phyloP scores from a whole-genome alignment of 2,888 invertebrate species.

The Dasypolia templi region DNA sequence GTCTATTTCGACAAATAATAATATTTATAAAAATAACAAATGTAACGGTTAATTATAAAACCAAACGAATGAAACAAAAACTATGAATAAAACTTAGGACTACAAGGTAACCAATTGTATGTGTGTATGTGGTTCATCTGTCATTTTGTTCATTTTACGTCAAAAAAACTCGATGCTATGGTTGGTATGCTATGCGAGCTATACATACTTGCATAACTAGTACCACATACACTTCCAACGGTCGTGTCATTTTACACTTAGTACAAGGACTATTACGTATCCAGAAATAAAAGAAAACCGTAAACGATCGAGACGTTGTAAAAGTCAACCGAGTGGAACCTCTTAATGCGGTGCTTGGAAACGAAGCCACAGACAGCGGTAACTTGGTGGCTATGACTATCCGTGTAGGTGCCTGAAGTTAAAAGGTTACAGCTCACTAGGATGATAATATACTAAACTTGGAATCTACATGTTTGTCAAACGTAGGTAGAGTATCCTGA shows the following conservation, averaged over 20 bases:
- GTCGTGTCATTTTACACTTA: slow-evolving; percentile 27
- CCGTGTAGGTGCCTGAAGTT: slow-evolving; percentile 17
- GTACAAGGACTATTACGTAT: slow-evolving; percentile 28
- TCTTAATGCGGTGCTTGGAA: slow-evolving; percentile 54
- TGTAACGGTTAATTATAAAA: no score
- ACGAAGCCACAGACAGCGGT: slow-evolving; percentile 49
- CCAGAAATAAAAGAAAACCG: slow-evolving; percentile 45
- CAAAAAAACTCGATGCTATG: no score
- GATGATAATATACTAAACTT: neutral
- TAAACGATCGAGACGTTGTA: slow-evolving; percentile 57
- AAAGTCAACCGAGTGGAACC: slow-evolving; percentile 54
- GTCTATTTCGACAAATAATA: no score
- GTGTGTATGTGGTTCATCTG: no score
- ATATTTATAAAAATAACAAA: no score
- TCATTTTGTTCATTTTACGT: no score
- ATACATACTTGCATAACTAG: neutral
- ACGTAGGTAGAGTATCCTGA: neutral
- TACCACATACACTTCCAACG: neutral
- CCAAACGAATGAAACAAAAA: no score
- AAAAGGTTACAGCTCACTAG: slow-evolving; percentile 30
- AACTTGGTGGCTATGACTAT: slow-evolving; percentile 29
- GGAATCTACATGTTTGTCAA: neutral
- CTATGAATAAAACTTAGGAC: no score
- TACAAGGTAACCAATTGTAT: no score
- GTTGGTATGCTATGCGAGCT: no score